These are phyloP conservation scores for Polietes domitor DNA, from an alignment of 2,888 invertebrate species.

Conservation along the genomic window DNA sequence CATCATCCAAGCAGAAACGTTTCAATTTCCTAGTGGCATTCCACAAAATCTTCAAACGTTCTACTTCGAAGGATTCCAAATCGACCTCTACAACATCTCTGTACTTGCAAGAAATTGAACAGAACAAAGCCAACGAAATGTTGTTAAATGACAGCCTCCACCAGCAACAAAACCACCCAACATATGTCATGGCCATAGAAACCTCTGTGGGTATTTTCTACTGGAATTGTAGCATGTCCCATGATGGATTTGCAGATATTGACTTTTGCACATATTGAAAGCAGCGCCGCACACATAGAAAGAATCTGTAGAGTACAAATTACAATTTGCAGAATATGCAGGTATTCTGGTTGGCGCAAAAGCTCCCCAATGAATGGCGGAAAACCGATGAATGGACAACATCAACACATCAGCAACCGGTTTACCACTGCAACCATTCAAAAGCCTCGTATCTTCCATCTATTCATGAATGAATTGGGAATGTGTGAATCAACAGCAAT, in stretches of 20 bases:
- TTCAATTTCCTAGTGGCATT: slow-evolving; percentile 67
- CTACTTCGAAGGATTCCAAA: slow-evolving; percentile 35
- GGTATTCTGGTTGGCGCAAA: not conserved
- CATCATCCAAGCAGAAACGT: not conserved
- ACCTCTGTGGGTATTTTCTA: slow-evolving; percentile 77
- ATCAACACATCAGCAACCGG: slow-evolving; percentile 35
- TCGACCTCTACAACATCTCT: not conserved
- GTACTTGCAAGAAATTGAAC: slow-evolving; percentile 74
- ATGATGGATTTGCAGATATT: slow-evolving; percentile 53
- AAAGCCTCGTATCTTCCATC: not conserved
- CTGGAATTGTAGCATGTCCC: slow-evolving; percentile 72
- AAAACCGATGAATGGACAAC: not conserved
- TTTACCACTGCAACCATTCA: not conserved
- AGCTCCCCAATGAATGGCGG: not conserved
- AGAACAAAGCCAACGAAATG: slow-evolving; percentile 79
- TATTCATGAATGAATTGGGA: slow-evolving; percentile 49
- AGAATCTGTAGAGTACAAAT: not conserved
- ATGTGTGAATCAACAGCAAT: slow-evolving; percentile 54
- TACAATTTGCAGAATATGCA: slow-evolving; percentile 40
- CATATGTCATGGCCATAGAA: slow-evolving; percentile 73
- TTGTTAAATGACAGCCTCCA: slow-evolving; percentile 56
- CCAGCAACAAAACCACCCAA: slow-evolving; percentile 7
- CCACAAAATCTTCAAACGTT: slow-evolving; percentile 71
- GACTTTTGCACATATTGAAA: slow-evolving; percentile 36
- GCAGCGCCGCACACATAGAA: not conserved